Evolutionary conservation across 2,888 invertebrate genomes (phyloP).

Genomic region (Dryadula phaetusa): DNA sequence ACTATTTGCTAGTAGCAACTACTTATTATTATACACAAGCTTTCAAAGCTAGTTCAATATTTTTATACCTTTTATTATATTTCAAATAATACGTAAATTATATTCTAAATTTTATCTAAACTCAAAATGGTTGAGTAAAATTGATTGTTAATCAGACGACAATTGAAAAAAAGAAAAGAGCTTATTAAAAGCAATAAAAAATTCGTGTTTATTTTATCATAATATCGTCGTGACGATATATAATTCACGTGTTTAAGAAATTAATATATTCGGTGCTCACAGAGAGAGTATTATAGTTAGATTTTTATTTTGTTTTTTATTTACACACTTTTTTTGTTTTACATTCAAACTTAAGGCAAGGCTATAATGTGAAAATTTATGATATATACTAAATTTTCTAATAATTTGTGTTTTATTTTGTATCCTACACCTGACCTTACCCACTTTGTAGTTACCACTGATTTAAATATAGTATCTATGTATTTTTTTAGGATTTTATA

Average conservation of each 20-base stretch:
- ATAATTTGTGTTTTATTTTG: conserved; percentile 66
- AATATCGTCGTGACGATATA: conserved; percentile 5
- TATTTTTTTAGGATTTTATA: too few species aligned
- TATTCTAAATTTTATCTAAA: conserved; percentile 12
- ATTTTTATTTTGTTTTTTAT: conserved; percentile 67
- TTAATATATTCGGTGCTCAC: conserved; percentile 60
- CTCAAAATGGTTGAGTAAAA: neutral
- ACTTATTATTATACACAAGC: conserved; percentile 22
- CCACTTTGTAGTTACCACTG: neutral
- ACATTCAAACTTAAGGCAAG: conserved; percentile 53
- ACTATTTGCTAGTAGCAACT: conserved; percentile 15
- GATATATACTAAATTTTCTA: conserved; percentile 80
- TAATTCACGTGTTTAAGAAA: conserved; percentile 18
- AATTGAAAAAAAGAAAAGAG: neutral
- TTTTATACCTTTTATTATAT: conserved; percentile 26
- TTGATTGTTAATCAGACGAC: conserved; percentile 1
- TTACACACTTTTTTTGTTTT: conserved; percentile 56
- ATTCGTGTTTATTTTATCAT: conserved; percentile 8
- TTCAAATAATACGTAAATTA: conserved; percentile 14
- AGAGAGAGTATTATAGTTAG: conserved; percentile 69
- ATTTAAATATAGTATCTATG: too few species aligned
- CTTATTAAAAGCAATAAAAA: conserved; percentile 1
- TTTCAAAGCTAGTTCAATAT: conserved; percentile 15
- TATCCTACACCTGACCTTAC: conserved; percentile 6
- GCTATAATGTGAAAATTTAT: conserved; percentile 75